Evolutionary conservation across 64 coral and sea anemone genomes (phyloP).

Genomic region (Stylophora pistillata): DNA sequence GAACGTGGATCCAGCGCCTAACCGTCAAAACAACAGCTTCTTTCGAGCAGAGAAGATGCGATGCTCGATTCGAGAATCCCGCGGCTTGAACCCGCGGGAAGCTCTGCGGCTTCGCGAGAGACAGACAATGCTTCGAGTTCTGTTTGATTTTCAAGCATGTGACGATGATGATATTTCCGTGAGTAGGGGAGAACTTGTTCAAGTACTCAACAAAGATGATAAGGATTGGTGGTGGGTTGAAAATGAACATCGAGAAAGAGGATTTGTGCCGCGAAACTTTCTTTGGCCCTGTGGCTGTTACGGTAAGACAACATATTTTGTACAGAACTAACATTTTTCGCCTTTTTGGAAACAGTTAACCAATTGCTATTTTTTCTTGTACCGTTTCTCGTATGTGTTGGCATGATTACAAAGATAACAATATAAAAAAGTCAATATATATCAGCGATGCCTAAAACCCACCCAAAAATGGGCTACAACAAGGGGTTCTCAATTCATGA

Average conservation of each 20-base stretch:
- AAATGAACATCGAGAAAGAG: conserved; percentile 57
- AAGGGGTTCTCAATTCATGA: too few relatives aligned
- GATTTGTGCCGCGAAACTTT: conserved; percentile 78
- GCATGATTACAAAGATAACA: too few relatives aligned
- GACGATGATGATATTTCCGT: conserved; percentile 79
- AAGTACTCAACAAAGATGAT: conserved; percentile 83
- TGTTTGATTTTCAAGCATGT: conserved; percentile 80
- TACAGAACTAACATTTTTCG: not conserved
- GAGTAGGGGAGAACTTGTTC: conserved; percentile 65
- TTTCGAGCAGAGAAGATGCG: conserved; percentile 1
- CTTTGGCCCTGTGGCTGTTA: conserved; percentile 82
- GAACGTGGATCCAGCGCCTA: not conserved
- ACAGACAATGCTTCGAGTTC: conserved; percentile 48
- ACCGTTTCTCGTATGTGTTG: too few relatives aligned
- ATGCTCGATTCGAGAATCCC: conserved; percentile 12
- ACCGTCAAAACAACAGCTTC: conserved; percentile 9
- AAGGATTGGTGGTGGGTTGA: conserved; percentile 88
- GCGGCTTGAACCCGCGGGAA: not conserved
- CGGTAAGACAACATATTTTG: conserved; percentile 33
- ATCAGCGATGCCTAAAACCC: too few relatives aligned
- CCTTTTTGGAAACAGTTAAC: too few relatives aligned
- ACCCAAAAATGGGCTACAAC: too few relatives aligned
- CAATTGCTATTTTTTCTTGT: too few relatives aligned
- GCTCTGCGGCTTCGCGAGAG: not conserved
- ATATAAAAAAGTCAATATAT: too few relatives aligned